These are phyloP conservation scores for Drosophila lutescens DNA, from an alignment of 2,888 invertebrate genomes.

Conservation along the genomic window DNA sequence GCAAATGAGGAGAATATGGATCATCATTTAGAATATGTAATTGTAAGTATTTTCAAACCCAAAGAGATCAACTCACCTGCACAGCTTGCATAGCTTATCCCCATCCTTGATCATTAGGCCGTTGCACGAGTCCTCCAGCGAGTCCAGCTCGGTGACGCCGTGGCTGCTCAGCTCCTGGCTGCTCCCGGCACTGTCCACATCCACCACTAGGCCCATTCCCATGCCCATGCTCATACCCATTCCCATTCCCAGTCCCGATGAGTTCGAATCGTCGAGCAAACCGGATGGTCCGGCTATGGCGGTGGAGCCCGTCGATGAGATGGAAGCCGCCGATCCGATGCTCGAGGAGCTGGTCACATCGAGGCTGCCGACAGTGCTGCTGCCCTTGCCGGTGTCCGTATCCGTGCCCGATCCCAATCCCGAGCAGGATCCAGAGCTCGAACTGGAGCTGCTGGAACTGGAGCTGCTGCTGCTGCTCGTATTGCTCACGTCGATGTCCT, in stretches of 20 bases:
- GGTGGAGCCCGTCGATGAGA: slow-evolving; percentile 53
- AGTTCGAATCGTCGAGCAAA: slow-evolving; percentile 46
- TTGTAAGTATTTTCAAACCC: no score
- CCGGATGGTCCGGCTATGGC: slow-evolving; percentile 32
- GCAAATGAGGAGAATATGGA: neutral
- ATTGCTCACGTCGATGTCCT: slow-evolving; percentile 63
- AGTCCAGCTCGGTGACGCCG: slow-evolving; percentile 81
- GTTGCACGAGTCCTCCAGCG: slow-evolving; percentile 83
- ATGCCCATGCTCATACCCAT: no score
- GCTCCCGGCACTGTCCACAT: slow-evolving; percentile 67
- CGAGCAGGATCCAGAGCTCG: slow-evolving; percentile 36
- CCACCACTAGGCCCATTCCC: slow-evolving; percentile 60
- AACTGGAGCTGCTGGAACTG: slow-evolving; percentile 47
- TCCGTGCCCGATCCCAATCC: slow-evolving; percentile 50
- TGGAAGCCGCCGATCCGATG: slow-evolving; percentile 59
- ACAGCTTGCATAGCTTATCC: slow-evolving; percentile 87
- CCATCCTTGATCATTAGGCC: slow-evolving; percentile 75
- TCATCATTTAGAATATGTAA: no score
- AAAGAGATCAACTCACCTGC: slow-evolving; percentile 85
- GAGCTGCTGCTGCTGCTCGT: slow-evolving; percentile 64
- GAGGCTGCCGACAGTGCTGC: slow-evolving; percentile 60
- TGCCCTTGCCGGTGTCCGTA: slow-evolving; percentile 66
- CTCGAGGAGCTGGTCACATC: slow-evolving; percentile 67
- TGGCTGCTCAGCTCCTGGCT: slow-evolving; percentile 72
- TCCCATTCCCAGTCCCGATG: slow-evolving; percentile 17